A percentile compares a stretch with the other conserved stretches of the same genome.
phyloP scores from a whole-genome alignment of 2,797 vertebrate species.

The Tauraco hartlaubi region DNA sequence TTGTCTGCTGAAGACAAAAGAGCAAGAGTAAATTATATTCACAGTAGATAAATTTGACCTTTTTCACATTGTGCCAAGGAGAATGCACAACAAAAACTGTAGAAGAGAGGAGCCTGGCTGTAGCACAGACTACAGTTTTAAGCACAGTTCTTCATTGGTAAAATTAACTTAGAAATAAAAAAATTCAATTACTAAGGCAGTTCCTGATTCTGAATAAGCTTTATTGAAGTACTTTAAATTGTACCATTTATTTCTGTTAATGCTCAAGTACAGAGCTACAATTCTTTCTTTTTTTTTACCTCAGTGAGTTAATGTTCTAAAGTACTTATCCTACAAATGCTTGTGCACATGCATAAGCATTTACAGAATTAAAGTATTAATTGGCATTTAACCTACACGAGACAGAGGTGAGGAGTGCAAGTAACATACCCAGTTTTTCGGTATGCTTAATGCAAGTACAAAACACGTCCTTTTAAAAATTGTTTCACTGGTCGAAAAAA shows the following conservation, averaged over 20 bases:
- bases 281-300: background rate
- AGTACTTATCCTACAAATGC: constrained; percentile 21
- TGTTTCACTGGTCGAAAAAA: background rate
- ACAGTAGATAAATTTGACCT: background rate
- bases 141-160: background rate
- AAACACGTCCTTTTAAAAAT: background rate
- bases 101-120: background rate
- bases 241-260: background rate
- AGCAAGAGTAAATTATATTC: background rate
- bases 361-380: constrained; percentile 57
- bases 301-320: background rate
- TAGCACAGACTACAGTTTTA: background rate
- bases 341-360: constrained; percentile 14
- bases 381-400: constrained; percentile 9
- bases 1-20: background rate
- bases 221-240: background rate
- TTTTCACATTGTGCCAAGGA: background rate
- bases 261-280: background rate
- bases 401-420: background rate
- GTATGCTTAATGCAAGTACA: background rate
- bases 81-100: background rate
- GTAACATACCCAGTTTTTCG: background rate
- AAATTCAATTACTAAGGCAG: background rate
- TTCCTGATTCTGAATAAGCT: background rate
- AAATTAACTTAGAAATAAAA: constrained; percentile 4